Evolutionary conservation across 2,888 invertebrate species (phyloP).

Genomic region (Nemoura dubitans): DNA sequence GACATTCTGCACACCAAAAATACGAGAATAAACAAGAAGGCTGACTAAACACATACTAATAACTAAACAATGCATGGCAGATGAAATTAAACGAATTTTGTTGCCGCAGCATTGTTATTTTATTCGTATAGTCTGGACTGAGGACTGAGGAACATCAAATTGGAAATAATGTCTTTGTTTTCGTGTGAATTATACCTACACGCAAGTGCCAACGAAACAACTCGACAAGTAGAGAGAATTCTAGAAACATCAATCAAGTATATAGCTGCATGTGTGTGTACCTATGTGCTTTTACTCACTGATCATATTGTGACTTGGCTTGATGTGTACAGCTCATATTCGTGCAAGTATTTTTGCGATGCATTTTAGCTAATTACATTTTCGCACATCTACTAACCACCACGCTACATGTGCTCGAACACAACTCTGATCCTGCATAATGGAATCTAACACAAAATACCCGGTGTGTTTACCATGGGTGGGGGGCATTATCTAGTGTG

Average conservation of each 20-base stretch:
- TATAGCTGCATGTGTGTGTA: not conserved
- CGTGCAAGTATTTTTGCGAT: not conserved
- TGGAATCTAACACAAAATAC: not conserved
- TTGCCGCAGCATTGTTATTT: too few species aligned
- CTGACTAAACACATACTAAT: too few species aligned
- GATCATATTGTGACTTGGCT: not conserved
- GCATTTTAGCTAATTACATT: not conserved
- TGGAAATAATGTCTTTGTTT: too few species aligned
- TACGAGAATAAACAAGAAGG: not conserved
- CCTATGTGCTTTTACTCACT: not conserved
- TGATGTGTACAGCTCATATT: not conserved
- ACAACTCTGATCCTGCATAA: not conserved
- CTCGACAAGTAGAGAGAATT: too few species aligned
- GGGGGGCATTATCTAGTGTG: not conserved
- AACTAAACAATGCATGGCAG: too few species aligned
- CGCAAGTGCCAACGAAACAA: too few species aligned
- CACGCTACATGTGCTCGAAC: not conserved
- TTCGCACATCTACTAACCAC: not conserved
- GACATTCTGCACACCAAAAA: not conserved
- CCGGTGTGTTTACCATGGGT: conserved; percentile 3
- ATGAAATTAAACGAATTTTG: too few species aligned
- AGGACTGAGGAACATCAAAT: too few species aligned
- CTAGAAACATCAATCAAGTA: not conserved
- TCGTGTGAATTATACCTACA: too few species aligned
- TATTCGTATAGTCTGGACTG: too few species aligned